Evolutionary conservation across 2,113 vertebrate genomes (phyloP), one percentile per base, ranked within the genome.

Genomic region (Eubucco bourcierii): DNA sequence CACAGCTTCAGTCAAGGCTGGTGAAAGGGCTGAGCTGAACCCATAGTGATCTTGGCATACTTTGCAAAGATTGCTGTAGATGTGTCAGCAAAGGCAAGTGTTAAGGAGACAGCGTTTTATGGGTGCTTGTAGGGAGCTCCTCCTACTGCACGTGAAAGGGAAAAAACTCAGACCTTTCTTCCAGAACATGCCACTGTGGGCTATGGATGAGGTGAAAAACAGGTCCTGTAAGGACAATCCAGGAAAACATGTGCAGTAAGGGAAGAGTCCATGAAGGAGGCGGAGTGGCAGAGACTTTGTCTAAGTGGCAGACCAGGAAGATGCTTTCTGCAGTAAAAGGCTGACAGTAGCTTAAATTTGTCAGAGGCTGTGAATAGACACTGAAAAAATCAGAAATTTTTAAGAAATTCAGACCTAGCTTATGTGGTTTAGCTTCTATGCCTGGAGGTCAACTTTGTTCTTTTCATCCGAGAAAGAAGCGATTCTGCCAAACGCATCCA

Each of bases 101-200:
- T 18, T 52, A 11, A 73, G 66, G 61, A 64, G 27, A n/a, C 9
- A 52, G 33, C 16, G 33, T 4, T 34, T 31, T 9, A 0, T 7
- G 4, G 47, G 15, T 64, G 31, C 34, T 83, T 37, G 16, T 24
- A 74, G 41, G 50, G 56, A 87, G 44, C 67, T 29, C 17, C 44
- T 80, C 58, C n/a, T 82, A 2, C 27, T 27, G 14, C 10, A 12
- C 9, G 6, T 21, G 50, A 74, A 65, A 78, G 10, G n/a, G 28
- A 1, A 50, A 70, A 93, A 79, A 13, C 6, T 37, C 59, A 37
- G 17, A 65, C 4, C 28, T 76, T 66, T 50, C 19, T 71, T 61
- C 50, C 53, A 77, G 76, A 76, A 20, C 29, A 12, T 0, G 0
- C n/a, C 17, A 10, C 29, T 20, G 2, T 0, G 2, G 39, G 18